Evolutionary conservation across 2,797 vertebrate genomes (phyloP), one percentile per base, ranked within the genome.

Genomic region (Thamnophis elegans): DNA sequence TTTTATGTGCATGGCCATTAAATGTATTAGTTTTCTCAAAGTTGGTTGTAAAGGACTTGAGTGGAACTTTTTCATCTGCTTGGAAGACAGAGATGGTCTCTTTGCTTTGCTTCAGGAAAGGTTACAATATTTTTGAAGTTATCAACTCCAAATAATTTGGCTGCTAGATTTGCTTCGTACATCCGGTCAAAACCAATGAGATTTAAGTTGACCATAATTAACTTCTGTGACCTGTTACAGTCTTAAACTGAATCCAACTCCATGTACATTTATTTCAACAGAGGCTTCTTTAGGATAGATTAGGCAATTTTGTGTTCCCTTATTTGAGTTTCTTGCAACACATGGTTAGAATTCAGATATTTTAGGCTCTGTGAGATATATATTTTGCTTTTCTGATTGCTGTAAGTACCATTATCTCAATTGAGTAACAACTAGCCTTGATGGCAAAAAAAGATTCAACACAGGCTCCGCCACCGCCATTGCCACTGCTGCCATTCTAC

Each of bases 21-120:
- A 92, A 94, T 18, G 51, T 93, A 55, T 26, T 73, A 0, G 28
- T 93, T 92, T 60, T 93, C 0, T 82, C 4, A 86, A 94, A 25
- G 91, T 92, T 91, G 0, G 12, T 59, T 93, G 8, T 55, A 13
- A 0, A 55, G 28, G 12, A 54, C 91, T 87, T 87, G 92, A 91
- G 62, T 92, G 20, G 11, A 93, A 88, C 58, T 89, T 0, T 2
- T 90, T 42, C 89, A 53, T 32, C 28, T 26, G 22, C 42, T 90
- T 9, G 16, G 26, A 58, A 0, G 2, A 26, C 6, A 1, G 47
- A 92, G 4, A 18, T 10, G 51, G 25, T n/a, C 2, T 82, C 78
- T 82, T 82, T 82, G 22, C 42, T 54, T 59, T 91, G 32, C 28
- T 25, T 58, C 68, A 89, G 2, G 2, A 58, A 82, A 22, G 22